Percentiles rank a stretch among this genome's conserved stretches.
These are phyloP conservation scores for Phrynocephalus guinanensis DNA, from an alignment of 2,797 vertebrate species.

Conservation along the genomic window DNA sequence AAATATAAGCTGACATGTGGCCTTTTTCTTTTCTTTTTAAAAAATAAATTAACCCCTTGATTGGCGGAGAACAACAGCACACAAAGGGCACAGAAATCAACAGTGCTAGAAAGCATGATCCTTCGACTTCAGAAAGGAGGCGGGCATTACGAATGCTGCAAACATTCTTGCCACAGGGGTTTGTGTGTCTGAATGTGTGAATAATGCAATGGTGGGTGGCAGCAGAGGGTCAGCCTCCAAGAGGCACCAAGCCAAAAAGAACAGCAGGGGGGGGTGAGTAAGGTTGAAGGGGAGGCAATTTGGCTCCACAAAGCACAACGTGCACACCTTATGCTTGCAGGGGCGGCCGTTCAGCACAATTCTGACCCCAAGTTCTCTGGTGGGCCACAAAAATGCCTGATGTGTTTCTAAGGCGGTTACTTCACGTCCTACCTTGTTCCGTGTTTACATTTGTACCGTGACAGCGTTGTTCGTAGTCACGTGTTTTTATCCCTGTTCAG, in stretches of 20 bases:
- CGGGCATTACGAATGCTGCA: neutral
- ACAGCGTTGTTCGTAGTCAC: too few species aligned
- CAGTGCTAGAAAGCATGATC: neutral
- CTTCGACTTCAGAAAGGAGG: constrained; percentile 6
- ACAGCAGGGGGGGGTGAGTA: neutral
- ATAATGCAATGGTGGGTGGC: neutral
- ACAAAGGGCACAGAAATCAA: neutral
- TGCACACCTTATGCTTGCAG: neutral
- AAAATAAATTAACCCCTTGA: neutral
- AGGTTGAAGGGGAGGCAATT: neutral
- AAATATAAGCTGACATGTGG: constrained; percentile 12
- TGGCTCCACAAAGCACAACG: neutral
- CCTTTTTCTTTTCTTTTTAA: neutral
- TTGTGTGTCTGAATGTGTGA: neutral
- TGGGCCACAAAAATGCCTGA: neutral
- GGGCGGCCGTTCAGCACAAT: neutral
- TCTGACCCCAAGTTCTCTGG: neutral
- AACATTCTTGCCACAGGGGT: neutral
- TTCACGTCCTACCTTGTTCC: too few species aligned
- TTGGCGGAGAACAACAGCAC: neutral
- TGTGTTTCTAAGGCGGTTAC: neutral
- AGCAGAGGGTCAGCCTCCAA: neutral
- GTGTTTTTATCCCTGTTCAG: too few species aligned
- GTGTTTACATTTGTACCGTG: too few species aligned
- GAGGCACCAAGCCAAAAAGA: neutral